phyloP scores from a whole-genome alignment of 2,113 vertebrate species.

The Martes martes region DNA sequence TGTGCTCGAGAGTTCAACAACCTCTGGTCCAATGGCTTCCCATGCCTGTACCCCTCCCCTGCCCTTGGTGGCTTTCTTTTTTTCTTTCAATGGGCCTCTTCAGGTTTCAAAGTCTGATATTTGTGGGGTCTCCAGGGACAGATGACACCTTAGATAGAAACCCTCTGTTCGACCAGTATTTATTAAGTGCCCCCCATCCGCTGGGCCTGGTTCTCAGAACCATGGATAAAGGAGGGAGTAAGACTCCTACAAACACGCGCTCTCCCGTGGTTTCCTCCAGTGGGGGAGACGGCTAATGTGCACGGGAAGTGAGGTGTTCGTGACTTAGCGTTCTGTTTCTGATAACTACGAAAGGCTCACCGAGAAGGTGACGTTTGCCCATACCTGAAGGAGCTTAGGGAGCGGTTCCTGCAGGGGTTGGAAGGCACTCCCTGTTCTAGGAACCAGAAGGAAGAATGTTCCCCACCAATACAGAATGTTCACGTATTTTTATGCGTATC shows the following conservation, averaged over 20 bases:
- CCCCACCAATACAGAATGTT: background rate
- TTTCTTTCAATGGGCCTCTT: background rate
- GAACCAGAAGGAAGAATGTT: background rate
- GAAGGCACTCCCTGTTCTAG: background rate
- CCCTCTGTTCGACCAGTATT: background rate
- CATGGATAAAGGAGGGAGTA: background rate
- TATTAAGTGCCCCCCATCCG: background rate
- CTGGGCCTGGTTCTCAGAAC: background rate
- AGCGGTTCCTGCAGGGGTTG: background rate
- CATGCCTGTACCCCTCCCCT: rapidly evolving
- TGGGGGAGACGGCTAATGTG: background rate
- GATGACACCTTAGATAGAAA: background rate
- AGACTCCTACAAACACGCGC: too few species aligned
- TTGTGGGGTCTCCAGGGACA: background rate
- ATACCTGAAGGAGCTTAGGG: background rate
- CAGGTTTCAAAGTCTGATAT: background rate
- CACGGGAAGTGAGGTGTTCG: background rate
- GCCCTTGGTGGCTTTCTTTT: background rate
- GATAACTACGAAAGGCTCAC: background rate
- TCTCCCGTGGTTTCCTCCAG: background rate
- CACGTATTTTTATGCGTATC: background rate
- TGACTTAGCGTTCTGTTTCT: rapidly evolving
- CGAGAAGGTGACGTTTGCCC: background rate
- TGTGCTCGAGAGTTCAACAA: background rate
- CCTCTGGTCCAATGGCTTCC: rapidly evolving